Evolutionary conservation across 2,113 vertebrate genomes (phyloP).

Genomic region (Raja brachyura): DNA sequence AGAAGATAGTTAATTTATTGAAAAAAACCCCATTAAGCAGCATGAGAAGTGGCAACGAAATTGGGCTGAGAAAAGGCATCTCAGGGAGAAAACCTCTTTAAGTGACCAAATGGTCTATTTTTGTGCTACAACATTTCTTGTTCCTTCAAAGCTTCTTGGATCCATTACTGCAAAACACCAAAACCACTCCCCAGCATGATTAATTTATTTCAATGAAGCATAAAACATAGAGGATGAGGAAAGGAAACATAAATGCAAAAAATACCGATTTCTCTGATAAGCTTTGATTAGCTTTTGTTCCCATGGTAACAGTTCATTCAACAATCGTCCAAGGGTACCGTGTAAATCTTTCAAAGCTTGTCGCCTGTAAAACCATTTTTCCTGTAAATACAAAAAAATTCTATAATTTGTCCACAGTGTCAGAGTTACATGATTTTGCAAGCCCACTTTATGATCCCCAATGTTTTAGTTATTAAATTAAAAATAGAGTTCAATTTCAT

Average conservation of each 20-base stretch:
- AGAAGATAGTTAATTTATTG: not conserved
- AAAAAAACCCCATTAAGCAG: not conserved
- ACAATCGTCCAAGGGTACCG: constrained; percentile 82
- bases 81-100: not conserved
- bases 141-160: not conserved
- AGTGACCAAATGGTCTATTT: not conserved
- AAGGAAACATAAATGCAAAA: not conserved
- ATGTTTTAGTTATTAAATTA: not conserved
- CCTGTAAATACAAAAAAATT: constrained; percentile 53
- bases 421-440: not conserved
- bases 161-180: not conserved
- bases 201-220: not conserved
- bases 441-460: not conserved
- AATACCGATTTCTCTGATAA: constrained; percentile 92
- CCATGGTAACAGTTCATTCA: constrained; percentile 94
- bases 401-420: not conserved
- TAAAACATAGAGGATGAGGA: not conserved
- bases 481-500: not conserved
- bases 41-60: not conserved
- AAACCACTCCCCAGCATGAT: not conserved
- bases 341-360: constrained; percentile 92
- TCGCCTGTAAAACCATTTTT: constrained; percentile 78
- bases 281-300: constrained; percentile 94
- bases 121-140: not conserved
- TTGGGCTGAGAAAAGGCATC: not conserved